Percentiles rank a stretch among this genome's conserved stretches.
phyloP scores from a whole-genome alignment of 2,888 invertebrate genomes.

The Argynnis bischoffii region DNA sequence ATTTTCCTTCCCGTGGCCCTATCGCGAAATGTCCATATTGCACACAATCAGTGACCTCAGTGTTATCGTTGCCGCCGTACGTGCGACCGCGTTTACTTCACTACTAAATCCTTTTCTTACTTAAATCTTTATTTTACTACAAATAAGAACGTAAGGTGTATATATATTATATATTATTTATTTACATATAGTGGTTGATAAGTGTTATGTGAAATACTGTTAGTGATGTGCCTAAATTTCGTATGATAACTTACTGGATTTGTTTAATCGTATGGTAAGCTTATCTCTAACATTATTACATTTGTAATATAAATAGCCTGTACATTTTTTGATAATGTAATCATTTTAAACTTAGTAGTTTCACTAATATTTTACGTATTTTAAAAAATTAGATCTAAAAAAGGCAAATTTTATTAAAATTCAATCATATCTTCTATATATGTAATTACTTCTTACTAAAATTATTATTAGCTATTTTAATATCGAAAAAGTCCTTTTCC shows the following conservation, averaged over 20 bases:
- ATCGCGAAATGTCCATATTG: conserved; percentile 8
- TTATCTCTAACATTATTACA: conserved; percentile 7
- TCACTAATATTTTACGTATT: no score
- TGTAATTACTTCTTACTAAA: no score
- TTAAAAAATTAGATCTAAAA: no score
- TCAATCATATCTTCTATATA: no score
- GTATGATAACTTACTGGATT: conserved; percentile 11
- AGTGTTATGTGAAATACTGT: no score
- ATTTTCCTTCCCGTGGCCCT: conserved; percentile 14
- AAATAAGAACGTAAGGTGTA: background rate
- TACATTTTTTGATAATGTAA: no score
- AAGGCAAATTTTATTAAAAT: no score
- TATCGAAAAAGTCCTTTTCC: no score
- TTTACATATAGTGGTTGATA: background rate
- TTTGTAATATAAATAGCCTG: background rate
- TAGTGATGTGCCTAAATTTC: background rate
- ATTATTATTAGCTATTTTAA: no score
- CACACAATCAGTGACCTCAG: conserved; percentile 24
- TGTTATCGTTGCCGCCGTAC: conserved; percentile 15
- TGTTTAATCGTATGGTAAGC: conserved; percentile 12
- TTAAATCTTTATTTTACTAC: background rate
- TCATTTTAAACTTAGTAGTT: no score
- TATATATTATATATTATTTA: background rate
- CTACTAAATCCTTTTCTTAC: background rate
- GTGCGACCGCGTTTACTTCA: background rate